Evolutionary conservation across 2,797 vertebrate species (phyloP).

Genomic region (Potorous gilbertii): DNA sequence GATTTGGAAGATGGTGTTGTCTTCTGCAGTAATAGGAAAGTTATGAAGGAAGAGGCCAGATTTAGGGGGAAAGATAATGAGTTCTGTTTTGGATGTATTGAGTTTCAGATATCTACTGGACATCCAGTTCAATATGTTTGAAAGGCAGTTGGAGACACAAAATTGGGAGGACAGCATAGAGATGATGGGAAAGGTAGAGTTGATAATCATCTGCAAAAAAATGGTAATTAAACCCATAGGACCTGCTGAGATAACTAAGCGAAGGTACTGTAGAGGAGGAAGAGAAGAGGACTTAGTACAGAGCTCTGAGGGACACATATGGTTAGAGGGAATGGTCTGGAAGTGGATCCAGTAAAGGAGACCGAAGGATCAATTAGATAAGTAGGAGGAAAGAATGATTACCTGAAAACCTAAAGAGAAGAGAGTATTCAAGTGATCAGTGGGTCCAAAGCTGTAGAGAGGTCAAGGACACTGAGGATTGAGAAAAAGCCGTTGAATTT

Average conservation of each 20-base stretch:
- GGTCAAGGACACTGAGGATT: not conserved
- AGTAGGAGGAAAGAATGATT: not conserved
- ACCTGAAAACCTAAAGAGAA: not conserved
- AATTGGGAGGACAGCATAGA: not conserved
- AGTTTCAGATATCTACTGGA: not conserved
- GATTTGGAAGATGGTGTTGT: not conserved
- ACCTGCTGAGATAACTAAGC: no score
- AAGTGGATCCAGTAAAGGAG: not conserved
- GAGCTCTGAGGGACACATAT: no score
- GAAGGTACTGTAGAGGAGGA: no score
- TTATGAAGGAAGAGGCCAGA: not conserved
- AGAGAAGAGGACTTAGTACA: no score
- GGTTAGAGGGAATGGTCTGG: not conserved
- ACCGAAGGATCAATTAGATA: no score
- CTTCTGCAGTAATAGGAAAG: no score
- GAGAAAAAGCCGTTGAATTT: not conserved
- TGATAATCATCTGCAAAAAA: not conserved
- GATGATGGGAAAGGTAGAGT: not conserved
- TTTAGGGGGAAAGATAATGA: not conserved
- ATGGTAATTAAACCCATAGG: not conserved
- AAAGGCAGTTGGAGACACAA: no score
- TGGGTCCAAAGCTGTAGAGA: not conserved
- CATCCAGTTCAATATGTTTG: not conserved
- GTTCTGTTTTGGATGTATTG: not conserved
- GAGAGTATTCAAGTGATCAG: not conserved